phyloP scores from a whole-genome alignment of 2,113 vertebrate species.

The Erpornis zantholeuca region DNA sequence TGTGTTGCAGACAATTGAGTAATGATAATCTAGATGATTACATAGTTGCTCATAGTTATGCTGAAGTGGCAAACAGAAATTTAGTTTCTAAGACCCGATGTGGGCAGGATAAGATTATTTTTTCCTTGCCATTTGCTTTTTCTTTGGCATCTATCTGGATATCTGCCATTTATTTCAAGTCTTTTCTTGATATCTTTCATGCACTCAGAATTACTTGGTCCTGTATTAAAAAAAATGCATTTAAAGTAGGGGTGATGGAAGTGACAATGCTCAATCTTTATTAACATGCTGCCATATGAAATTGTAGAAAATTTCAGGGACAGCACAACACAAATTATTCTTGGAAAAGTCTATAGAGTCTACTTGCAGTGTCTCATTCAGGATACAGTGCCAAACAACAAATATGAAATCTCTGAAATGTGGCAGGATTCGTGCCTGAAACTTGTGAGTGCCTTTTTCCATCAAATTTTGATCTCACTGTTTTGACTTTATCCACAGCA shows the following conservation, averaged over 20 bases:
- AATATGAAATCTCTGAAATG: not conserved
- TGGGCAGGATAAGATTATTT: not conserved
- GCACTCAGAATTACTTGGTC: not conserved
- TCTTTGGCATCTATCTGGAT: not conserved
- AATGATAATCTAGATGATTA: not conserved
- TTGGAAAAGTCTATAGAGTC: not conserved
- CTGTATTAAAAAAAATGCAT: not conserved
- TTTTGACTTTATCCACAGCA: not conserved
- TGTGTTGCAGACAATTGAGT: not conserved
- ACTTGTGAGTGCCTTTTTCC: not conserved
- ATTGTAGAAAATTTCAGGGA: not conserved
- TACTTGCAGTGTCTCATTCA: not conserved
- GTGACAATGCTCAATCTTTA: not conserved
- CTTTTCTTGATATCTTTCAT: not conserved
- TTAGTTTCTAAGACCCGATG: not conserved
- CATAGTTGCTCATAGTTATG: not conserved
- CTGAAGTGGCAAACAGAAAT: not conserved
- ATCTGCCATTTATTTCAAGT: not conserved
- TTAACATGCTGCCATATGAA: not conserved
- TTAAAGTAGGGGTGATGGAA: not conserved
- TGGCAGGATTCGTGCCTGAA: not conserved
- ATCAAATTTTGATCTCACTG: not conserved
- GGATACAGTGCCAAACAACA: not conserved
- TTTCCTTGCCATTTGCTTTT: not conserved
- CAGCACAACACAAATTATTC: not conserved